Evolutionary conservation across 2,113 vertebrate species (phyloP).

Genomic region (Bombycilla garrulus): DNA sequence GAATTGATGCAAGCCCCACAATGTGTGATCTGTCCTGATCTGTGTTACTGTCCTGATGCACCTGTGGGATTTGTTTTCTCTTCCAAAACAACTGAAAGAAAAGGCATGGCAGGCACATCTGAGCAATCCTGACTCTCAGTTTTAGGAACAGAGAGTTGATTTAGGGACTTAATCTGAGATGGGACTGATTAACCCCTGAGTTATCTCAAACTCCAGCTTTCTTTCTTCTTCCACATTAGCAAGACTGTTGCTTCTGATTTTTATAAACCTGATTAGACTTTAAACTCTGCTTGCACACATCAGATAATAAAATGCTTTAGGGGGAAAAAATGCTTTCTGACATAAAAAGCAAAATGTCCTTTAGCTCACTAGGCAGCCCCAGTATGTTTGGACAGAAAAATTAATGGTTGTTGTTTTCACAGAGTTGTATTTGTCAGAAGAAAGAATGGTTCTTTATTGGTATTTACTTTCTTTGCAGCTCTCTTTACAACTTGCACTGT

Average conservation of each 20-base stretch:
- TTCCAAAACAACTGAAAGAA: background rate
- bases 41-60: background rate
- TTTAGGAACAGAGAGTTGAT: background rate
- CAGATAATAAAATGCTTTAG: background rate
- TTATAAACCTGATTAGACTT: background rate
- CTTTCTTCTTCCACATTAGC: background rate
- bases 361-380: background rate
- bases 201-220: background rate
- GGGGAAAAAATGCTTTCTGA: background rate
- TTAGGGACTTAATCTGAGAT: background rate
- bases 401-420: background rate
- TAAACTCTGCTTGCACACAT: background rate
- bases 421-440: background rate
- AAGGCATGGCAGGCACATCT: background rate
- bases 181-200: no score
- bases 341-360: background rate
- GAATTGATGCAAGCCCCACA: background rate
- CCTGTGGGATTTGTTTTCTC: background rate
- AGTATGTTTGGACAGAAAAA: background rate
- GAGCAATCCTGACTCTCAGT: background rate
- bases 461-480: background rate
- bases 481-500: background rate
- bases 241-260: background rate
- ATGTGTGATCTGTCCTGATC: no score
- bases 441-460: background rate